Percentiles rank a stretch among this genome's conserved stretches.
Conservation (phyloP, 2,888 invertebrate species). For the Torymus aiolomorphi region DNA sequence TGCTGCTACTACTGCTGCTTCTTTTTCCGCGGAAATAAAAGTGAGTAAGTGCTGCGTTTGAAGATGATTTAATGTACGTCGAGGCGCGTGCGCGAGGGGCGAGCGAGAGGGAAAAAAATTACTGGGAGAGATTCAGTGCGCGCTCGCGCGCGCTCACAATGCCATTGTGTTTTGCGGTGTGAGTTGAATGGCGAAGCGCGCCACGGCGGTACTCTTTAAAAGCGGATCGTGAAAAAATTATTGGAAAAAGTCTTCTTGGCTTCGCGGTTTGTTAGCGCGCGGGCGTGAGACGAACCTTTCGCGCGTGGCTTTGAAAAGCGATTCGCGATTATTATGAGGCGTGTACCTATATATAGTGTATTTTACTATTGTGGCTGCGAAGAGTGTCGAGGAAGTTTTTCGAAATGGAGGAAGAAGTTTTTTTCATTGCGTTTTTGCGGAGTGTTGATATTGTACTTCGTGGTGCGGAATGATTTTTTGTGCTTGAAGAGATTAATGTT, state of each 20-base stretch:
- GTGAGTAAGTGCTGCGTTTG: conserved; percentile 47
- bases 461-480: too few species aligned
- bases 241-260: conserved; percentile 25
- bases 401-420: too few species aligned
- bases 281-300: too few species aligned
- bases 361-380: too few species aligned
- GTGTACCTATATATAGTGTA: too few species aligned
- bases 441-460: too few species aligned
- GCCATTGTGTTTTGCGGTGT: conserved; percentile 50
- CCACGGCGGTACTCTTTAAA: conserved; percentile 24
- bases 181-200: conserved; percentile 18
- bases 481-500: too few species aligned
- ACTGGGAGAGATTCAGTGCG: conserved; percentile 8
- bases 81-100: not conserved
- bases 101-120: conserved; percentile 15
- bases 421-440: too few species aligned
- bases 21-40: conserved; percentile 31
- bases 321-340: too few species aligned
- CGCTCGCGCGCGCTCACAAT: conserved; percentile 16
- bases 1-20: not conserved
- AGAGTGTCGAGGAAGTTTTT: too few species aligned
- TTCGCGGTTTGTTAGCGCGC: not conserved
- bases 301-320: too few species aligned
- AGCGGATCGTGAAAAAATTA: conserved; percentile 34
- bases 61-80: conserved; percentile 48